phyloP scores from a whole-genome alignment of 2,113 vertebrate genomes.

The Microcebus griseorufus region DNA sequence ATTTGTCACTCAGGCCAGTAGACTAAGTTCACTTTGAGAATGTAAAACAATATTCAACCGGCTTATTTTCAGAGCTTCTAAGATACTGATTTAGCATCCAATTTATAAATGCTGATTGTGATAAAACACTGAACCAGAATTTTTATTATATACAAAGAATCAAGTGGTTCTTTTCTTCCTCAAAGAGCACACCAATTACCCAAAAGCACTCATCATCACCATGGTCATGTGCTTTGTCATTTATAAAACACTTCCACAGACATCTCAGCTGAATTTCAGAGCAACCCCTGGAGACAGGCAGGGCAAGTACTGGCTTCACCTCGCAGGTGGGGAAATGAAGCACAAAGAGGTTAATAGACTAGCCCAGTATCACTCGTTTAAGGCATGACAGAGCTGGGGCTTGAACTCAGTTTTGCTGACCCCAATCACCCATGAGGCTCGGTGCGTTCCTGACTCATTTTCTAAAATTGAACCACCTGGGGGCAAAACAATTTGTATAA shows the following conservation, averaged over 20 bases:
- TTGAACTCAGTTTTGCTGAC: not conserved
- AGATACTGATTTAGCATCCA: not conserved
- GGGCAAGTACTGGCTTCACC: not conserved
- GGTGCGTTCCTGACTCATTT: not conserved
- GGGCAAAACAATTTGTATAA: not conserved
- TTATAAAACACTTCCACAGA: not conserved
- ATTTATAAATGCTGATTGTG: constrained; percentile 19
- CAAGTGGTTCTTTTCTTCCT: not conserved
- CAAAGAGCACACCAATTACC: not conserved
- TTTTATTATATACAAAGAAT: not conserved
- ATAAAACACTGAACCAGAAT: not conserved
- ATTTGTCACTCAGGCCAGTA: not conserved
- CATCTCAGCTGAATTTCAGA: not conserved
- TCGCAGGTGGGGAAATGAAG: not conserved
- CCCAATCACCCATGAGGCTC: not conserved
- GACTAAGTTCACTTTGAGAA: not conserved
- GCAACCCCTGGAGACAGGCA: not conserved
- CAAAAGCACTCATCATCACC: not conserved
- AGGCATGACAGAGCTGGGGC: not conserved
- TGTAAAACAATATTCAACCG: not conserved
- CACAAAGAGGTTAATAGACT: not conserved
- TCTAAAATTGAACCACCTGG: not conserved
- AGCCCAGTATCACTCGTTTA: not conserved
- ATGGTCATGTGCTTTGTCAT: not conserved
- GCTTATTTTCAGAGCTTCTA: constrained; percentile 24